These are phyloP conservation scores for Cephus nigrinus DNA, from an alignment of 2,888 invertebrate species.

Conservation along the genomic window DNA sequence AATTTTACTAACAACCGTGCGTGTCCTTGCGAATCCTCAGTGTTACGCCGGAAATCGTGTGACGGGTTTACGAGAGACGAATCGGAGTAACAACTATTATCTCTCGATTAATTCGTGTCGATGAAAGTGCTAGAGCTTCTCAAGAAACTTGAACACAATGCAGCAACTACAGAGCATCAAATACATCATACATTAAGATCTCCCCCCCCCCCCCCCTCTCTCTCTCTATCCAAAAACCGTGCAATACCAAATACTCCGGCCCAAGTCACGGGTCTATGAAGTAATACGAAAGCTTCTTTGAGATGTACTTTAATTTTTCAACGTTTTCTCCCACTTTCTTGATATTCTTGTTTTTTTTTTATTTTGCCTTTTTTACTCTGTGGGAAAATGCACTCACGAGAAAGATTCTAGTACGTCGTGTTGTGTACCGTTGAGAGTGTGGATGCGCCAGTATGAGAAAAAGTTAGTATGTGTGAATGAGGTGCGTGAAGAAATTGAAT, in stretches of 20 bases:
- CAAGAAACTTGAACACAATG: not conserved
- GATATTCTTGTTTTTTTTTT: not conserved
- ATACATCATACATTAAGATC: not conserved
- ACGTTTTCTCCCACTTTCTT: not conserved
- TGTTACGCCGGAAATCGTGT: not conserved
- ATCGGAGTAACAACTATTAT: not conserved
- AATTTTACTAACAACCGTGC: conserved; percentile 31
- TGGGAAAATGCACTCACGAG: not conserved
- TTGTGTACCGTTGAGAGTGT: not conserved
- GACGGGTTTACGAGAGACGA: not conserved
- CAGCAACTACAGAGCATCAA: not conserved
- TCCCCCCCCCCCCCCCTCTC: not conserved
- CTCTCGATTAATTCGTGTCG: not conserved
- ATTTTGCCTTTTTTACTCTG: not conserved
- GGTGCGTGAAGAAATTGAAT: not conserved
- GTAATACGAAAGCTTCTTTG: not conserved
- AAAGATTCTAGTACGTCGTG: not conserved
- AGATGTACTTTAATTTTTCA: not conserved
- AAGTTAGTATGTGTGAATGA: not conserved
- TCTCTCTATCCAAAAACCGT: not conserved
- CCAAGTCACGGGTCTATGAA: not conserved
- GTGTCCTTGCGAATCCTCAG: not conserved
- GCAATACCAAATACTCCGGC: conserved; percentile 23
- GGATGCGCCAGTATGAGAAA: not conserved
- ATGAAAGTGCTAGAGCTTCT: not conserved